A percentile compares a stretch with the other conserved stretches of the same genome.
Evolutionary conservation across 2,797 vertebrate genomes (phyloP).

Genomic region (Etheostoma nigrum): DNA sequence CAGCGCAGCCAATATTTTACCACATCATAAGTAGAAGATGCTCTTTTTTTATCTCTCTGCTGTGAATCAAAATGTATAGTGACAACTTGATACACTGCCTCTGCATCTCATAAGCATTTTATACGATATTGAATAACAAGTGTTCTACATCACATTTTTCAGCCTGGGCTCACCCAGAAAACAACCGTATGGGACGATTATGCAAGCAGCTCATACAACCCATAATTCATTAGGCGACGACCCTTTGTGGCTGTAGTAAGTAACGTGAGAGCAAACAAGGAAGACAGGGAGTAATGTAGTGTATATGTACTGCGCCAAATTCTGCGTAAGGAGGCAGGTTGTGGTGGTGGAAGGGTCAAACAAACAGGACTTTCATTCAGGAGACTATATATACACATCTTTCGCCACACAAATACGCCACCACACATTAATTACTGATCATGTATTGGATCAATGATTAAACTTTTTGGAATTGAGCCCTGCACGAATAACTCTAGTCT

Average conservation of each 20-base stretch:
- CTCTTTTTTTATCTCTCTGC: neutral
- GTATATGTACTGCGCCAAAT: too few relatives aligned
- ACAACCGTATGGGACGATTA: too few relatives aligned
- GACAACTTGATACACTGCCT: constrained; percentile 20
- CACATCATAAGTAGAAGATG: neutral
- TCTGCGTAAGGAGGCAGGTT: too few relatives aligned
- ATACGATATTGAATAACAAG: neutral
- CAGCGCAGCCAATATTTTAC: constrained; percentile 25
- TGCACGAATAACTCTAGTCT: neutral
- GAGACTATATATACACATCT: neutral
- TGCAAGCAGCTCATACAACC: too few relatives aligned
- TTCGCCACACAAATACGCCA: neutral
- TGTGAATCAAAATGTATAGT: constrained; percentile 5
- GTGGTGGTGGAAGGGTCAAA: too few relatives aligned
- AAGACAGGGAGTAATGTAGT: too few relatives aligned
- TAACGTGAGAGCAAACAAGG: too few relatives aligned
- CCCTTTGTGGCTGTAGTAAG: too few relatives aligned
- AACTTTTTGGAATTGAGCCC: neutral
- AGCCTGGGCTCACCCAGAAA: too few relatives aligned
- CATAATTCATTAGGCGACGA: too few relatives aligned
- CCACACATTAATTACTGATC: neutral
- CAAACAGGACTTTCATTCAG: too few relatives aligned
- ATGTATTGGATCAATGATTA: neutral
- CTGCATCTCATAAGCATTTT: neutral
- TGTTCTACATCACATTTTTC: neutral